Percentiles rank a stretch among this genome's conserved stretches.
Conservation (phyloP, 30 jellyfish, hydroid and myxozoan species). For the Aurelia aurita complex sp. Pacific region DNA sequence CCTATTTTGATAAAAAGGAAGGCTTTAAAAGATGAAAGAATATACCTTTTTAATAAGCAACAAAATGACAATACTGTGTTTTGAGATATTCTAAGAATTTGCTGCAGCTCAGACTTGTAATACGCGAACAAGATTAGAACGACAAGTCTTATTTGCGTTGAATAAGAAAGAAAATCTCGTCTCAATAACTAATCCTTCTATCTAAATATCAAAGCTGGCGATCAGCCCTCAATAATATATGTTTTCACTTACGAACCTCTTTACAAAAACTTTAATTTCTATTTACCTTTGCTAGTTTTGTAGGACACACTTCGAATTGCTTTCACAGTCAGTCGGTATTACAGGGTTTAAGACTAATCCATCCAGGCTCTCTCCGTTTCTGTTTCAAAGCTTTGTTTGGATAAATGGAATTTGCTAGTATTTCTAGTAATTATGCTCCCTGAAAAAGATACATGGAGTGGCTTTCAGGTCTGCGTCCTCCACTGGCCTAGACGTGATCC, state of each 20-base stretch:
- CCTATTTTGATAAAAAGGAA: neutral
- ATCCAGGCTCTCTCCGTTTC: slow-evolving; percentile 37
- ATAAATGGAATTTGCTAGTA: slow-evolving; percentile 38
- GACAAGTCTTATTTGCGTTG: slow-evolving; percentile 45
- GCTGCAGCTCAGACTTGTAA: slow-evolving; percentile 52
- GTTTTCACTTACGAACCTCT: slow-evolving; percentile 39
- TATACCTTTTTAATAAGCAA: slow-evolving; percentile 31
- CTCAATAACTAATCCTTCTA: slow-evolving; percentile 62
- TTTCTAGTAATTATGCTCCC: slow-evolving; percentile 5
- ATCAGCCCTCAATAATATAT: slow-evolving; percentile 32
- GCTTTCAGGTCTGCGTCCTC: neutral
- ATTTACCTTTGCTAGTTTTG: neutral
- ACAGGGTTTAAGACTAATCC: slow-evolving; percentile 53
- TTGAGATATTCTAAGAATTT: slow-evolving; percentile 46
- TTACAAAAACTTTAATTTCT: slow-evolving; percentile 15
- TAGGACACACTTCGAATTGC: slow-evolving; percentile 18
- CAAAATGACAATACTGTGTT: slow-evolving; percentile 27
- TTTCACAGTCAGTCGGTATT: slow-evolving; percentile 28
- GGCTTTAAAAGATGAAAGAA: slow-evolving; percentile 18
- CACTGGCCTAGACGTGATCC: neutral
- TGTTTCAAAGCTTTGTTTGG: slow-evolving; percentile 66
- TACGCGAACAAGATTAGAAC: slow-evolving; percentile 69
- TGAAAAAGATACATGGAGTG: slow-evolving; percentile 8
- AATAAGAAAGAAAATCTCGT: slow-evolving; percentile 50
- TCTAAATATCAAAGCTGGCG: slow-evolving; percentile 56